Evolutionary conservation across 30 jellyfish, hydroid and myxozoan genomes (phyloP).

Genomic region (Mastigias papua): DNA sequence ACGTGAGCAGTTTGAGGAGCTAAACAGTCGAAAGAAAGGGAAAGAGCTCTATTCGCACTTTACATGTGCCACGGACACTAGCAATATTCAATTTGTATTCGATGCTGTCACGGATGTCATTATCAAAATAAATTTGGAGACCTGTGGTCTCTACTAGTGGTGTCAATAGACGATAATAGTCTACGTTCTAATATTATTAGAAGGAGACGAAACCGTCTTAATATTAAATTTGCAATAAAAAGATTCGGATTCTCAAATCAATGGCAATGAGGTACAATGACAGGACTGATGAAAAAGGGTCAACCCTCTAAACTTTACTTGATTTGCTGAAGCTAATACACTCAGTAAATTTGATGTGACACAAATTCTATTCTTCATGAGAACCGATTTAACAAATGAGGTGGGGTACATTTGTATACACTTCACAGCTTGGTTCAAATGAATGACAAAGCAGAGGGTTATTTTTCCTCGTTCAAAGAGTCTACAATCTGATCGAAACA

Average conservation of each 20-base stretch:
- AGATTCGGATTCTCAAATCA: background rate
- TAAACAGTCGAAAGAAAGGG: constrained; percentile 31
- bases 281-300: background rate
- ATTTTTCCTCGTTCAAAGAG: too few relatives aligned
- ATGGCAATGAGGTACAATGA: background rate
- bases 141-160: constrained; percentile 83
- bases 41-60: constrained; percentile 46
- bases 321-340: background rate
- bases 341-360: background rate
- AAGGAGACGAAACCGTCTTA: background rate
- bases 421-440: too few relatives aligned
- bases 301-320: background rate
- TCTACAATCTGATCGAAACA: too few relatives aligned
- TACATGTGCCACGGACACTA: constrained; percentile 78
- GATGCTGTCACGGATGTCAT: constrained; percentile 34
- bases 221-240: background rate
- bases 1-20: constrained; percentile 25
- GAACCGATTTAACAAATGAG: too few relatives aligned
- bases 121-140: constrained; percentile 86
- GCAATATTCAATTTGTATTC: constrained; percentile 44
- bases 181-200: too few relatives aligned
- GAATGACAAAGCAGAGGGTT: too few relatives aligned
- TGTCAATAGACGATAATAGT: too few relatives aligned
- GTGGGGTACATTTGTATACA: too few relatives aligned
- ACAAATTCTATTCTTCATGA: too few relatives aligned